These are phyloP conservation scores for Aphrophora alni DNA, from an alignment of 2,888 invertebrate species.

Conservation along the genomic window DNA sequence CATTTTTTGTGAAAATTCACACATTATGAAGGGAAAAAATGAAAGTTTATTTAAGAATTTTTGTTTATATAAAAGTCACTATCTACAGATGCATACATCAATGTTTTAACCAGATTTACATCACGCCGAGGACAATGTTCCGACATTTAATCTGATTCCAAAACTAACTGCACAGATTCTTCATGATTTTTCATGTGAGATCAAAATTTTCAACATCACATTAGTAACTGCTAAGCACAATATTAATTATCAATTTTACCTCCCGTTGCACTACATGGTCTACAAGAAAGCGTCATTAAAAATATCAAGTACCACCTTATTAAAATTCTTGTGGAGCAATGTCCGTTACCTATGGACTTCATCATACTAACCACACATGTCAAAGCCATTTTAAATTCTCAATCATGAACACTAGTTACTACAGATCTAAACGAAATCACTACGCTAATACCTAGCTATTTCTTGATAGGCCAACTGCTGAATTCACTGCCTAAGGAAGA, in stretches of 20 bases:
- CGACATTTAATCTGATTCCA: conserved; percentile 52
- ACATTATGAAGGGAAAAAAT: background rate
- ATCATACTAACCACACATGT: conserved; percentile 48
- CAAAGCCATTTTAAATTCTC: conserved; percentile 51
- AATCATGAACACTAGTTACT: conserved; percentile 51
- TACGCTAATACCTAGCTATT: conserved; percentile 54
- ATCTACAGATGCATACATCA: conserved; percentile 50
- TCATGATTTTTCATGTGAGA: background rate
- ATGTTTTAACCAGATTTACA: conserved; percentile 49
- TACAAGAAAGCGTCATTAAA: no score
- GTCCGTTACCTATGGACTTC: conserved; percentile 52
- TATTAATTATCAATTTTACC: no score
- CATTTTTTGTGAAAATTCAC: conserved; percentile 31
- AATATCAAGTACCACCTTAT: conserved; percentile 49
- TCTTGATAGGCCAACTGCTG: conserved; percentile 51
- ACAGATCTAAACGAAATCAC: conserved; percentile 45
- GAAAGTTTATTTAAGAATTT: conserved; percentile 42
- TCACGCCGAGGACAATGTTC: conserved; percentile 48
- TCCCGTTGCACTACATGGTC: conserved; percentile 43
- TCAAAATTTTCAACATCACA: background rate
- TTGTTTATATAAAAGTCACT: conserved; percentile 52
- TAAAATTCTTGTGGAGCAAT: conserved; percentile 42
- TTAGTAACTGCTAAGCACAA: background rate
- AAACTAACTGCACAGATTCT: conserved; percentile 52
- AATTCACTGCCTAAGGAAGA: conserved; percentile 42